phyloP scores from a whole-genome alignment of 2,113 vertebrate species.

The Pelmatolapia mariae region DNA sequence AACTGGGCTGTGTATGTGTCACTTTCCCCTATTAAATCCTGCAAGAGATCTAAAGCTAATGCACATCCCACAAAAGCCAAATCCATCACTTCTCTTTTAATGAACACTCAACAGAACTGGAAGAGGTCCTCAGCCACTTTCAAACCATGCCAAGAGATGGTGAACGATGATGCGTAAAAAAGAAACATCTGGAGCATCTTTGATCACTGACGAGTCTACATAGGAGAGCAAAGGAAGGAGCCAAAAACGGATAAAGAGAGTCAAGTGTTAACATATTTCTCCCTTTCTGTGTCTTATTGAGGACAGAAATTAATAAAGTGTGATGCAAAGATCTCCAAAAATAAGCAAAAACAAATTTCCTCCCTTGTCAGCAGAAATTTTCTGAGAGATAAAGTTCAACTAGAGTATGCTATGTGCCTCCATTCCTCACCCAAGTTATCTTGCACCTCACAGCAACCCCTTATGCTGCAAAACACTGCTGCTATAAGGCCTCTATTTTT shows the following conservation, averaged over 20 bases:
- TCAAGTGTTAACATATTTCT: slow-evolving; percentile 12
- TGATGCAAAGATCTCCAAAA: not conserved
- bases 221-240: not conserved
- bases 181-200: slow-evolving; percentile 54
- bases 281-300: not conserved
- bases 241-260: not conserved
- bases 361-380: slow-evolving; percentile 5
- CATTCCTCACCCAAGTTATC: not conserved
- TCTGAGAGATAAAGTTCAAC: slow-evolving; percentile 14
- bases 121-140: slow-evolving; percentile 37
- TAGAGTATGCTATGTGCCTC: not conserved
- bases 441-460: not conserved
- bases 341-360: not conserved
- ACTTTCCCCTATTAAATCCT: slow-evolving; percentile 49
- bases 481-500: not conserved
- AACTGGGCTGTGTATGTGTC: slow-evolving; percentile 40
- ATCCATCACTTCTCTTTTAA: slow-evolving; percentile 43
- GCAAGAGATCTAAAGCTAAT: slow-evolving; percentile 21
- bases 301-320: slow-evolving; percentile 5
- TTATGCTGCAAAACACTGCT: not conserved
- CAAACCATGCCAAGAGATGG: slow-evolving; percentile 51
- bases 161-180: slow-evolving; percentile 39
- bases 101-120: not conserved
- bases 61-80: slow-evolving; percentile 43
- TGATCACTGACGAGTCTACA: slow-evolving; percentile 31